Evolutionary conservation across 2,888 invertebrate species (phyloP), one percentile per base, ranked within the genome.

Genomic region (Idaea aversata): DNA sequence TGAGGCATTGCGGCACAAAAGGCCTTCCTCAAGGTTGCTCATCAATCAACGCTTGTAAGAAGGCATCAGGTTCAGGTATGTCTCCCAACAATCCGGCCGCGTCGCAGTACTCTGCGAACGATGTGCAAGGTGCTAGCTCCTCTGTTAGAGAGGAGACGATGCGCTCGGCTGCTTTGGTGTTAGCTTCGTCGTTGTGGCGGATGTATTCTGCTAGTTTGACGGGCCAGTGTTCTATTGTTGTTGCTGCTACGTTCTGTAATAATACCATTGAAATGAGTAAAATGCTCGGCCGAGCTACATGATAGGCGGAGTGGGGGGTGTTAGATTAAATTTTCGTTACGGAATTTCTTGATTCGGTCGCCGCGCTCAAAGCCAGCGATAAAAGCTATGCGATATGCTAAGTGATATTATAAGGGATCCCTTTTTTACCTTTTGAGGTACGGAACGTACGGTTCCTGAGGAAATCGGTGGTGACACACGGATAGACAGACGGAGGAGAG

Each of bases 81-180:
- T 95, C 95, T 70, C 93, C 94, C 72, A 96, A 92, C 72, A 96
- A 88, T 94, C 98, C 98, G 76, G 96, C 95, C 74, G 98, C 97
- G 95, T 99, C 99, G 90, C 97, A 97, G 94, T 98, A 98, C 93
- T 99, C 99, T 6, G 94, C 95, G 88, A 99, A 97, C 15, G 97
- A 97, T 70, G 97, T 95, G 91, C 98, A 98, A 10, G 98, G 97
- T 77, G 98, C 93, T 79, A 98, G 94, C 87, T 99, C 98, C 78
- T 98, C 97, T 59, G 97, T 97, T 77, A 98, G 97, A 0, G 95
- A 94, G 35, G 95, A 93, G 71, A 99, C 94, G 68, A 99, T 94
- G 70, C 95, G 95, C 85, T 98, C 98, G 13, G 98, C 97, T 15
- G 96, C 95, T 85, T 99, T 98, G 34, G 98, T 93, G 91, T 99